Evolutionary conservation across 1,140 invertebrate species (phyloP).

Genomic region (Aphis craccivora): DNA sequence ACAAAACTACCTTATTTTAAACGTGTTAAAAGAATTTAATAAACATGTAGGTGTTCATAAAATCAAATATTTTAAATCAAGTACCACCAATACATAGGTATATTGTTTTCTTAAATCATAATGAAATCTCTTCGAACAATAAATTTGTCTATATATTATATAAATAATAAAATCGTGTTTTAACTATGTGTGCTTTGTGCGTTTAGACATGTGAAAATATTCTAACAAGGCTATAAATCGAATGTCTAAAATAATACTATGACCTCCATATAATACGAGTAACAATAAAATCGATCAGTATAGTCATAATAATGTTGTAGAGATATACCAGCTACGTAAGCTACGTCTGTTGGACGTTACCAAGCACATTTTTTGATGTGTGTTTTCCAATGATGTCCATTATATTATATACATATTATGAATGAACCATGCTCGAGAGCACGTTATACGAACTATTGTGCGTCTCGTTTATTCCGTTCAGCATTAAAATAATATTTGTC

Average conservation of each 20-base stretch:
- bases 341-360: constrained; percentile 37
- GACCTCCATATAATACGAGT: constrained; percentile 46
- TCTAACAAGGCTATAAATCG: constrained; percentile 48
- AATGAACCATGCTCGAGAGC: constrained; percentile 12
- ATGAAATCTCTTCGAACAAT: background rate
- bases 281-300: constrained; percentile 47
- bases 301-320: constrained; percentile 37
- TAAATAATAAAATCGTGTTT: constrained; percentile 41
- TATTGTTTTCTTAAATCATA: background rate
- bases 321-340: background rate
- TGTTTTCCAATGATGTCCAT: constrained; percentile 33
- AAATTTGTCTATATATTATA: constrained; percentile 8
- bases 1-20: background rate
- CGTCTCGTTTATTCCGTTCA: constrained; percentile 46
- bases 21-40: background rate
- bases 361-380: constrained; percentile 36
- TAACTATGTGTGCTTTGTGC: constrained; percentile 21
- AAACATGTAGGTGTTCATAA: background rate
- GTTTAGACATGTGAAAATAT: constrained; percentile 34
- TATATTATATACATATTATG: background rate
- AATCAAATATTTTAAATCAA: background rate
- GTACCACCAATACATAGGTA: background rate
- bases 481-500: constrained; percentile 57
- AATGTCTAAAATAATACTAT: constrained; percentile 48
- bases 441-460: constrained; percentile 43